Evolutionary conservation across 2,888 invertebrate species (phyloP).

Genomic region (Oasisia sp.): DNA sequence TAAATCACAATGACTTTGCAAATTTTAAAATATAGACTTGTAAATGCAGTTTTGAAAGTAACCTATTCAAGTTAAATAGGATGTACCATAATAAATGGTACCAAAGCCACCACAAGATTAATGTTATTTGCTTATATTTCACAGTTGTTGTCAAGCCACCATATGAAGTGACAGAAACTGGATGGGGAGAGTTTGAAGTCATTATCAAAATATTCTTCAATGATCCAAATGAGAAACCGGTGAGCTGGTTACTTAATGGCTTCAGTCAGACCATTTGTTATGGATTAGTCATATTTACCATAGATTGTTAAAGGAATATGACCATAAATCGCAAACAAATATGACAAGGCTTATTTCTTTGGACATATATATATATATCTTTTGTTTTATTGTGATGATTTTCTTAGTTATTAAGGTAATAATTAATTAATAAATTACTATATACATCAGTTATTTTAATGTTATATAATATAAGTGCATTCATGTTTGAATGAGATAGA

Average conservation of each 20-base stretch:
- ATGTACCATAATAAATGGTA: neutral
- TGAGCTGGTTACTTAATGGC: constrained; percentile 68
- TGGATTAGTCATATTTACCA: neutral
- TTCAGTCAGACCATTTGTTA: neutral
- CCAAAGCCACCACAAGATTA: constrained; percentile 7
- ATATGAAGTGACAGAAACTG: constrained; percentile 96
- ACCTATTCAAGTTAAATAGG: too few species aligned
- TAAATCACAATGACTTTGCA: too few species aligned
- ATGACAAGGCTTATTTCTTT: neutral
- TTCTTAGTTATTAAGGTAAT: too few species aligned
- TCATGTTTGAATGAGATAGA: neutral
- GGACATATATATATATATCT: too few species aligned
- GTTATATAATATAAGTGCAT: neutral
- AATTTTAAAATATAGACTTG: too few species aligned
- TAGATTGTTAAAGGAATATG: too few species aligned
- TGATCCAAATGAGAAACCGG: constrained; percentile 93
- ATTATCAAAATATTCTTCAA: constrained; percentile 97
- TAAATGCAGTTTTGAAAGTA: too few species aligned
- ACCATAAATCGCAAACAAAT: neutral
- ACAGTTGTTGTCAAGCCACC: constrained; percentile 90
- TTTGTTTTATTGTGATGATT: neutral
- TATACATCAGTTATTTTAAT: neutral
- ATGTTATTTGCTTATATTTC: constrained; percentile 29
- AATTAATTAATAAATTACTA: neutral
- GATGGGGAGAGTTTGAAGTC: constrained; percentile 99